Evolutionary conservation across 2,113 vertebrate genomes (phyloP), one percentile per base, ranked within the genome.

Genomic region (Scomber japonicus): DNA sequence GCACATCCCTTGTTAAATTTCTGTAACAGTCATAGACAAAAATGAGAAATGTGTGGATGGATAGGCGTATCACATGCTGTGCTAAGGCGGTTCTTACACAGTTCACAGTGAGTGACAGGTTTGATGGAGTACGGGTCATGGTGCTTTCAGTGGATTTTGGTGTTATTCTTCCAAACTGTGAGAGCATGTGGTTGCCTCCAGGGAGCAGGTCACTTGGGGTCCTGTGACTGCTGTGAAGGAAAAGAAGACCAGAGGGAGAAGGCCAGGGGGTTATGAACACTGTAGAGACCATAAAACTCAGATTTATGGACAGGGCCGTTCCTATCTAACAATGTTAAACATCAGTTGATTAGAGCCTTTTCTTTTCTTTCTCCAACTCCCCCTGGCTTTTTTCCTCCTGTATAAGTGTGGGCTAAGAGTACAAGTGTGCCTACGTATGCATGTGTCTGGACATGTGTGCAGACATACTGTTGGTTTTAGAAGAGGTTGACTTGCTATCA

Each of bases 271-370:
- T 84, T 80, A 81, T 67, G 46, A 77, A 80, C 66, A 83, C 81
- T 59, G 72, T 75, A 70, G 74, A 68, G 44, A 85, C 82, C 40
- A 53, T 90, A 92, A 92, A 92, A 59, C 3, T 40, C 59, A 85
- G 82, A 91, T 92, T 93, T 93, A 93, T 87, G 82, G 79, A 78
- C 45, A 64, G 65, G 61, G 63, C 53, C 11, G 7, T 81, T 62
- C 75, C 19, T 60, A 83, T 89, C 59, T 65, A 65, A 44, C 66
- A 78, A 75, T 78, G 54, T 79, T 57, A 45, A 75, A 86, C 74
- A 67, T 71, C 45, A 56, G 56, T 74, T 82, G 71, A 86, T 86
- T 75, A 71, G 44, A 71, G 70, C 65, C 16, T 70, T 60, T 82
- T 75, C 59, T n/a, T 53, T 61, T 78, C 31, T 46, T 24, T 56